phyloP scores from a whole-genome alignment of 2,113 vertebrate species.

The Tapirus terrestris region DNA sequence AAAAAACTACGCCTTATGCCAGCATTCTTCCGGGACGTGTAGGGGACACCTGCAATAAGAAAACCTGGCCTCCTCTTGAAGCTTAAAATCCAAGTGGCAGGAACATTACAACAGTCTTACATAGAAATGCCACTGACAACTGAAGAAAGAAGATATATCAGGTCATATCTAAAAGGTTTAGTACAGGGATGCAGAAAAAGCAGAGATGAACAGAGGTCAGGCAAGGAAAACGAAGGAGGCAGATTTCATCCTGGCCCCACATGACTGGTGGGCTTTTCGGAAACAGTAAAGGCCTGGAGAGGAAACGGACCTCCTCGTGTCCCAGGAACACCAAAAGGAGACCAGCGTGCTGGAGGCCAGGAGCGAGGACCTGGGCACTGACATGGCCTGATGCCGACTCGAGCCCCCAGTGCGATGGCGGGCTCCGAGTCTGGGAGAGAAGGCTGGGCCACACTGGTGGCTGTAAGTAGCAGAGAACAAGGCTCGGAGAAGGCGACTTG shows the following conservation, averaged over 20 bases:
- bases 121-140: neutral
- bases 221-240: neutral
- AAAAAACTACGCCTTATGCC: no score
- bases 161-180: neutral
- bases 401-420: rapidly evolving
- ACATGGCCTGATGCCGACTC: neutral
- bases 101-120: neutral
- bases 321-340: neutral
- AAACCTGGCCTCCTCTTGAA: neutral
- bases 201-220: neutral
- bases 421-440: rapidly evolving
- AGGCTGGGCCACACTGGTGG: neutral
- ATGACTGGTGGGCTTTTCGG: neutral
- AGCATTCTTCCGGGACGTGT: neutral
- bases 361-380: neutral
- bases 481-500: neutral
- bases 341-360: neutral
- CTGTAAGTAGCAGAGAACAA: rapidly evolving
- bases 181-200: neutral
- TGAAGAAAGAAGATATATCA: neutral
- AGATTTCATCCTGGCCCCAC: neutral
- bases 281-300: neutral
- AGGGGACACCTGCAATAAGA: neutral
- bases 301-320: neutral
- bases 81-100: neutral